Evolutionary conservation across 2,113 vertebrate species (phyloP).

Genomic region (Patagioenas fasciata): DNA sequence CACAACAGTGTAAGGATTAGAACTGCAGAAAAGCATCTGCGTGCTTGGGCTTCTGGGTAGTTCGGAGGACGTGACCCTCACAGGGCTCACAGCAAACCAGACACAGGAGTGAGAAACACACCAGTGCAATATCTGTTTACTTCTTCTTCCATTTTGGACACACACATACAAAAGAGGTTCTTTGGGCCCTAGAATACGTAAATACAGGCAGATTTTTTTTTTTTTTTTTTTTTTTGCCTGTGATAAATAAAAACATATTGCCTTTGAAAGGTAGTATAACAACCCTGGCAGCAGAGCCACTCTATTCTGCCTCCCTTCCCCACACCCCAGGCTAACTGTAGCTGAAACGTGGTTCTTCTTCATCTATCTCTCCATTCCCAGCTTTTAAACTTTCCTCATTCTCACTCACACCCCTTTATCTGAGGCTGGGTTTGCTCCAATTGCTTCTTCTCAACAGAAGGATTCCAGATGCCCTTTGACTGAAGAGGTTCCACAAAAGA

Average conservation of each 20-base stretch:
- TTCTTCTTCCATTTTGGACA: background rate
- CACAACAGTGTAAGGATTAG: background rate
- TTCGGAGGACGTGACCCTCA: background rate
- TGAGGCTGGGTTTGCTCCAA: background rate
- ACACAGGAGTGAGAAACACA: background rate
- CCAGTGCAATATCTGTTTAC: background rate
- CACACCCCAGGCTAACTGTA: rapidly evolving
- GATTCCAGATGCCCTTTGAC: background rate
- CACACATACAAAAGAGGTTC: background rate
- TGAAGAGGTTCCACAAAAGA: background rate
- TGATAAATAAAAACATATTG: background rate
- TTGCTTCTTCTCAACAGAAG: background rate
- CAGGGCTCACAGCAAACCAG: background rate
- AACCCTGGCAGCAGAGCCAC: background rate
- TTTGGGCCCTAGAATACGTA: background rate
- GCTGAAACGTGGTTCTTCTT: background rate
- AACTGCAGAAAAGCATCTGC: background rate
- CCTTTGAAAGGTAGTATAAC: background rate
- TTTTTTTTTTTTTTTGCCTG: background rate
- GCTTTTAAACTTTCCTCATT: background rate
- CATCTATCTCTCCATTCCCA: background rate
- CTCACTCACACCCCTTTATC: background rate
- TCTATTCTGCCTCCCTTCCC: background rate
- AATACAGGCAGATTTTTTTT: background rate
- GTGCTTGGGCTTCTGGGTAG: background rate